Conservation (phyloP, 2,888 invertebrate genomes). For the Sympetrum striolatum region DNA sequence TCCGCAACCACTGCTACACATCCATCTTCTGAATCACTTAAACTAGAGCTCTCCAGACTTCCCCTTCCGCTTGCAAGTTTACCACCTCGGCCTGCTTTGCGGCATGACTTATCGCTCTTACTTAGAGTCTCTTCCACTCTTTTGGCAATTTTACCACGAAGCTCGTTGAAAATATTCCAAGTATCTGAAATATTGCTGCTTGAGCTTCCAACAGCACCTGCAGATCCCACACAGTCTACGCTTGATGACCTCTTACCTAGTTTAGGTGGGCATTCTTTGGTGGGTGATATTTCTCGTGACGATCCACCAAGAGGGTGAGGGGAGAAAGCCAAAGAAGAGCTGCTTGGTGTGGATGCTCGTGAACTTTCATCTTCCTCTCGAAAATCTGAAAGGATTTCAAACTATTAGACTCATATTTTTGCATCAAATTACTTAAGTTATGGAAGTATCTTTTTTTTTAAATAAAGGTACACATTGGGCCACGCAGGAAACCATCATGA, state of each 20-base stretch:
- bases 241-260: conserved; percentile 70
- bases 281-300: conserved; percentile 52
- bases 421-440: too few species aligned
- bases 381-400: neutral
- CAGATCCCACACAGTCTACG: conserved; percentile 48
- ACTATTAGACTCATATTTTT: neutral
- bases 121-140: conserved; percentile 79
- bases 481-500: too few species aligned
- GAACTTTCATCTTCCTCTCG: conserved; percentile 27
- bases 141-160: conserved; percentile 77
- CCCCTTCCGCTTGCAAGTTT: conserved; percentile 45
- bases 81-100: neutral
- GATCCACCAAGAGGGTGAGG: conserved; percentile 46
- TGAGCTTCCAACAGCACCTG: neutral
- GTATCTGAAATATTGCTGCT: conserved; percentile 60
- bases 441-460: too few species aligned
- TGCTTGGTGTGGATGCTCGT: conserved; percentile 42
- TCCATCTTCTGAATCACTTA: conserved; percentile 70
- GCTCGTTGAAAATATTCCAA: conserved; percentile 76
- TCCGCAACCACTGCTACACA: conserved; percentile 50
- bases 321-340: conserved; percentile 30
- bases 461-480: too few species aligned
- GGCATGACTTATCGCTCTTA: conserved; percentile 64
- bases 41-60: conserved; percentile 65
- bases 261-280: conserved; percentile 52